Conservation (phyloP, 2,888 invertebrate genomes). For the Lepidocyrtoides sp. region DNA sequence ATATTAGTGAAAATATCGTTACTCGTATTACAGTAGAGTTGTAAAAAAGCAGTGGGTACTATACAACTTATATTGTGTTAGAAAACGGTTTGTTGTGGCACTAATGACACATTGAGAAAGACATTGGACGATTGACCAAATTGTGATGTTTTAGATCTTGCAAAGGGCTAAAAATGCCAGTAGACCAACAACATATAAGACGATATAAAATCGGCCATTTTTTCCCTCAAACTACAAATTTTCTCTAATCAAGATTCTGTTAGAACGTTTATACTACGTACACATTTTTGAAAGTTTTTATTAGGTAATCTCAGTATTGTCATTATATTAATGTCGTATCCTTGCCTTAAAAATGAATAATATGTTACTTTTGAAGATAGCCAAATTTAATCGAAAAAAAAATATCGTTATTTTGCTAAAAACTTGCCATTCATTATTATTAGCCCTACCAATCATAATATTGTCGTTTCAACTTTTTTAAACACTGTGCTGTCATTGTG, state of each 20-base stretch:
- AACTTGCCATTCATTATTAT: too few relatives aligned
- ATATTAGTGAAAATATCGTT: too few relatives aligned
- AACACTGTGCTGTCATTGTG: neutral
- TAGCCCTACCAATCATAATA: neutral
- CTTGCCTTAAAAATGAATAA: neutral
- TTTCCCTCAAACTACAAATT: too few relatives aligned
- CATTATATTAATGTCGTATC: neutral
- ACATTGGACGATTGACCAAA: too few relatives aligned
- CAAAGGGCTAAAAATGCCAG: neutral
- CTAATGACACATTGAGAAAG: too few relatives aligned
- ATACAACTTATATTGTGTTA: too few relatives aligned
- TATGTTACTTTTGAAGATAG: neutral
- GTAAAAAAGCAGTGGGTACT: too few relatives aligned
- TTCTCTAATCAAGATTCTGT: too few relatives aligned
- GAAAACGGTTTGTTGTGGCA: too few relatives aligned
- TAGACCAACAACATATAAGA: neutral
- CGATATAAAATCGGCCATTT: too few relatives aligned
- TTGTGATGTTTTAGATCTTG: neutral
- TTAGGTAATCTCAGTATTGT: slow-evolving; percentile 13
- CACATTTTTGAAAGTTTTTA: neutral
- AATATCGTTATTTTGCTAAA: neutral
- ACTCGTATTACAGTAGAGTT: too few relatives aligned
- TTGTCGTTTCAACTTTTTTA: neutral
- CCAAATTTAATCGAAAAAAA: neutral
- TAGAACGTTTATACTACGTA: too few relatives aligned